Percentiles rank a stretch among this genome's conserved stretches.
These are phyloP conservation scores for Adrianichthys oophorus DNA, from an alignment of 2,797 vertebrate genomes.

Conservation along the genomic window DNA sequence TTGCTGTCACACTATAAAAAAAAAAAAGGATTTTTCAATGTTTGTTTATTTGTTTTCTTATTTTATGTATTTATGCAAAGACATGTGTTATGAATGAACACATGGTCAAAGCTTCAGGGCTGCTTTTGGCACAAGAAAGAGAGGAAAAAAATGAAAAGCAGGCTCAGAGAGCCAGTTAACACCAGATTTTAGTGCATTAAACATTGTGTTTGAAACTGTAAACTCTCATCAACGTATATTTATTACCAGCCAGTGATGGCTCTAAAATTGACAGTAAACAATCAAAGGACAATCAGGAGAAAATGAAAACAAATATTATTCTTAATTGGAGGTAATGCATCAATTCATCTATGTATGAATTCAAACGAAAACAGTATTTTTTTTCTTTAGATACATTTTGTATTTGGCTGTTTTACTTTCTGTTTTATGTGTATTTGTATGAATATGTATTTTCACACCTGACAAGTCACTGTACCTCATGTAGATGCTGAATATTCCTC, in stretches of 20 bases:
- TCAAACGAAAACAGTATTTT: slow-evolving; percentile 98
- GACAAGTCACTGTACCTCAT: slow-evolving; percentile 90
- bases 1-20: slow-evolving; percentile 90
- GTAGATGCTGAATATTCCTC: slow-evolving; percentile 84
- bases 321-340: slow-evolving; percentile 83
- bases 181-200: slow-evolving; percentile 79
- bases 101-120: slow-evolving; percentile 94
- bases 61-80: slow-evolving; percentile 99
- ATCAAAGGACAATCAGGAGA: slow-evolving; percentile 87
- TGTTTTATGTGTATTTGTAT: slow-evolving; percentile 55
- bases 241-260: slow-evolving; percentile 95
- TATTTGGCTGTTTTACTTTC: slow-evolving; percentile 82
- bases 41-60: slow-evolving; percentile 78
- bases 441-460: slow-evolving; percentile 84
- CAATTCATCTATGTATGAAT: slow-evolving; percentile 87
- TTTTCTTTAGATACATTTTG: slow-evolving; percentile 97
- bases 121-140: slow-evolving; percentile 81
- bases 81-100: slow-evolving; percentile 92
- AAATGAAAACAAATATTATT: slow-evolving; percentile 27
- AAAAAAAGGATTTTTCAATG: slow-evolving; percentile 86
- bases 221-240: slow-evolving; percentile 89
- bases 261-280: slow-evolving; percentile 90
- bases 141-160: slow-evolving; percentile 79
- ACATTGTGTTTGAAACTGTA: slow-evolving; percentile 86
- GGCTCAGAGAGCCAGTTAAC: slow-evolving; percentile 82